A percentile compares a stretch with the other conserved stretches of the same genome.
Conservation (phyloP, 92 coral and sea anemone species). For the Desmophyllum pertusum region DNA sequence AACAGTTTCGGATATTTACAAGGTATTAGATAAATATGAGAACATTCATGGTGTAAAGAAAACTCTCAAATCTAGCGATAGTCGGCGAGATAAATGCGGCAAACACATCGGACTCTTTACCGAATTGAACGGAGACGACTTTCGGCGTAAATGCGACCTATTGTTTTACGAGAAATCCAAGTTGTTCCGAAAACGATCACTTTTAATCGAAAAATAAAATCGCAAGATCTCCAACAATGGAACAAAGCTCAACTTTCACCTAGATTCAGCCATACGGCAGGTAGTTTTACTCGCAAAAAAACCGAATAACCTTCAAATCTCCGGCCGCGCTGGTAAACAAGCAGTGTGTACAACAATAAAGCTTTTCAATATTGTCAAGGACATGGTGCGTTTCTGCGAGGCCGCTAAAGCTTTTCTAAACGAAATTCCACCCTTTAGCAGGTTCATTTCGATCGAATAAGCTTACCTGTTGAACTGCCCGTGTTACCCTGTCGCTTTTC, state of each 20-base stretch:
- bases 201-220: slow-evolving; percentile 7
- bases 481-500: neutral
- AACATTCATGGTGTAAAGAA: neutral
- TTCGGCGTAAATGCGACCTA: slow-evolving; percentile 18
- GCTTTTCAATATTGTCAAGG: slow-evolving; percentile 32
- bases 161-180: slow-evolving; percentile 32
- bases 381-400: slow-evolving; percentile 6
- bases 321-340: slow-evolving; percentile 36
- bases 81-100: slow-evolving; percentile 22
- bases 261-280: slow-evolving; percentile 7
- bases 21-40: neutral
- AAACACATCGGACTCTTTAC: slow-evolving; percentile 26
- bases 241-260: slow-evolving; percentile 27
- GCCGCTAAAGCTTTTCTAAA: slow-evolving; percentile 15
- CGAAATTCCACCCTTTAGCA: neutral
- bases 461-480: slow-evolving; percentile 31
- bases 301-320: slow-evolving; percentile 21
- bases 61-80: neutral
- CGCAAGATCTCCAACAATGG: slow-evolving; percentile 7
- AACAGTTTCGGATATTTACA: neutral
- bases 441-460: neutral
- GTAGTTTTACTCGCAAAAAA: slow-evolving; percentile 20
- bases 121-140: slow-evolving; percentile 11
- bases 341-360: slow-evolving; percentile 39
- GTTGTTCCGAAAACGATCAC: slow-evolving; percentile 30